phyloP scores from a whole-genome alignment of 1,140 invertebrate genomes.

The Pinna nobilis region DNA sequence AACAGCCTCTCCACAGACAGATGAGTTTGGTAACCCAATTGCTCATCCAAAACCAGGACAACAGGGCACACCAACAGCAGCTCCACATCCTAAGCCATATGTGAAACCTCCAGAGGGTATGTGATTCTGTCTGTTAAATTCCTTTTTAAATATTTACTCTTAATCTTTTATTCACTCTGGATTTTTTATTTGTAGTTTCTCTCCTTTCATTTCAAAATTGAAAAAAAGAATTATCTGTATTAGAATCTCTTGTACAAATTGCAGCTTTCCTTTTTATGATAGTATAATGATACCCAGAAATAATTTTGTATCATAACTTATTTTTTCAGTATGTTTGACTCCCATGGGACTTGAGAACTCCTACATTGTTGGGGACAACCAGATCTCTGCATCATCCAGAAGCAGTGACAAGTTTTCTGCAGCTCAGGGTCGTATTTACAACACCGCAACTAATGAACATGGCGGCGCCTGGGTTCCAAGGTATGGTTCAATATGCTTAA shows the following conservation, averaged over 20 bases:
- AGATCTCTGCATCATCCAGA: slow-evolving; percentile 53
- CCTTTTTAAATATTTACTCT: too few relatives aligned
- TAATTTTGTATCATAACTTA: neutral
- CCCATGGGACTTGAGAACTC: slow-evolving; percentile 54
- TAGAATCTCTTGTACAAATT: too few relatives aligned
- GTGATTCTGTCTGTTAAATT: too few relatives aligned
- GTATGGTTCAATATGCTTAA: too few relatives aligned
- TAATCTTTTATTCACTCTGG: neutral
- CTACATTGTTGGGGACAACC: slow-evolving; percentile 48
- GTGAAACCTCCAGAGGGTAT: too few relatives aligned
- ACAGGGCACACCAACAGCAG: slow-evolving; percentile 1
- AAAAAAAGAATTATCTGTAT: too few relatives aligned
- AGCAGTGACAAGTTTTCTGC: slow-evolving; percentile 28
- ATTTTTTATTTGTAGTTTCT: neutral
- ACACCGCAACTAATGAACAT: neutral
- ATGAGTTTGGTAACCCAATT: slow-evolving; percentile 12
- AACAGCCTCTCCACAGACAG: neutral
- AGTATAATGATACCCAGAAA: neutral
- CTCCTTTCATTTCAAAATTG: neutral
- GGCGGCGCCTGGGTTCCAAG: slow-evolving; percentile 46
- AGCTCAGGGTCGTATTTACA: slow-evolving; percentile 49
- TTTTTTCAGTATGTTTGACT: slow-evolving; percentile 52
- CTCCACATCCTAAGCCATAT: too few relatives aligned
- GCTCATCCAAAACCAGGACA: slow-evolving; percentile 5
- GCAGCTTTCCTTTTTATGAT: neutral